Base-by-base conservation (phyloP, 2,888 invertebrate species). In the Dichetophora obliterata region DNA sequence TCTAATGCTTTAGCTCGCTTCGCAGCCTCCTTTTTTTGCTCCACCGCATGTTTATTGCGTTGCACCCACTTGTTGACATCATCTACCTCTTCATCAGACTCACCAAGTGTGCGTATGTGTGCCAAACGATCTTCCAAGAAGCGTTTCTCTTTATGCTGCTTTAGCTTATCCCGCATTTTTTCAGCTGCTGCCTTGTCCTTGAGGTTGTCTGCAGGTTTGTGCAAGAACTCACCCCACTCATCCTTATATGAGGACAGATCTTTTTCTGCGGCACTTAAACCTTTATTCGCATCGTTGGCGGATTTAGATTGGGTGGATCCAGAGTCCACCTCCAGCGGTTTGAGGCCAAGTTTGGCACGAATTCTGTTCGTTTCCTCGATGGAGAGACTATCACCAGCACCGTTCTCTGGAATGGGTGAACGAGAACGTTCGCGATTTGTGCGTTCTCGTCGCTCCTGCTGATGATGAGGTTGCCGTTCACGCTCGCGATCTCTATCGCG, bases 271-370 rank as follows among this genome's bases (percentile, higher is more conserved):
- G 77, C 76, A 5, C 73, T 76, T 0, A 75, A 52, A 9, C 77
- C 75, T 31, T 76, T 79, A 5, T 74, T 73, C 48, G 82, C 81
- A 8, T 65, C 78, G 24, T 14, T 68, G 0, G 54, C 61, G 8
- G 79, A 76, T 4, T 80, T 71, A 2, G 84, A 77, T 65, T 85
- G 84, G 14, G 77, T 82, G 0, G 88, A 83, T 0, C 86, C 87
- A 3, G 85, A 80, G 16, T 91, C 91, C 0, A 94, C 90, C 84
- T 97, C 95, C 4, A 99, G 90, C 0, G 98, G 99, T 86, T 97
- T 98, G 50, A 99, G 90, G 0, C 99, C 99, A 31, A 99, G 91
- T 88, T 98, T 97, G 1, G 96, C 96, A 84, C 99, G 91, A 14
- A 99, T 90, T 82, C 94, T 95, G 89, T 98, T 98, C 5, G 96